Evolutionary conservation across 2,888 invertebrate species (phyloP), one percentile per base, ranked within the genome.

Genomic region (Parnassius smintheus): DNA sequence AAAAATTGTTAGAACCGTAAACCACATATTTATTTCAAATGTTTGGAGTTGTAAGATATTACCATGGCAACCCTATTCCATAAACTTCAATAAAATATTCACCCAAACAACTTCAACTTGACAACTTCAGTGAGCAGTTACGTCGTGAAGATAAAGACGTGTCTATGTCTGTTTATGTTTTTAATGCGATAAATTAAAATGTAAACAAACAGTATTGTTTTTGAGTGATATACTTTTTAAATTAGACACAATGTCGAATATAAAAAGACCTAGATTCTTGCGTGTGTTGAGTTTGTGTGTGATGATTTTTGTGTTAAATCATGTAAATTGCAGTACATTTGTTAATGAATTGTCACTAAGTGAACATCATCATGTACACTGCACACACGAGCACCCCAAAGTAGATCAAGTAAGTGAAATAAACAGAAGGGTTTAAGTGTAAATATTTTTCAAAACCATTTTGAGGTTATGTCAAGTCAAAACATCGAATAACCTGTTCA

Each of bases 311-410:
- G 70, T 78, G 70, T 25, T 59, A 18, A 41, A 54, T 50, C 10
- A 51, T 2, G 59, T 63, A 35, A 52, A 63, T 45, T 63, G 63
- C 52, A 70, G 80, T 70, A 75, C 78, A 68, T 73, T 73, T 63
- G 78, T 81, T 35, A 74, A 75, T 59, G 74, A 78, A 68, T 72
- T 75, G 67, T 65, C 67, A 13, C 72, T 72, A 0, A 78, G 70
- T 65, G 83, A 81, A 62, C 80, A 83, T 65, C 67, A 70, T 35
- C 83, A 86, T 76, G 79, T 80, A 4, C 92, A 93, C 71, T 95
- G 95, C 82, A 93, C 88, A 57, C 95, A 95, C 73, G 89, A 93
- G 67, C 94, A 95, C 82, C 95, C 95, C 2, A 94, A 93, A 75
- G 93, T 92, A 62, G 93, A 95, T 77, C 94, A 95, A 93, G 95